Evolutionary conservation across 2,797 vertebrate species (phyloP).

Genomic region (Tarsius wallacei): DNA sequence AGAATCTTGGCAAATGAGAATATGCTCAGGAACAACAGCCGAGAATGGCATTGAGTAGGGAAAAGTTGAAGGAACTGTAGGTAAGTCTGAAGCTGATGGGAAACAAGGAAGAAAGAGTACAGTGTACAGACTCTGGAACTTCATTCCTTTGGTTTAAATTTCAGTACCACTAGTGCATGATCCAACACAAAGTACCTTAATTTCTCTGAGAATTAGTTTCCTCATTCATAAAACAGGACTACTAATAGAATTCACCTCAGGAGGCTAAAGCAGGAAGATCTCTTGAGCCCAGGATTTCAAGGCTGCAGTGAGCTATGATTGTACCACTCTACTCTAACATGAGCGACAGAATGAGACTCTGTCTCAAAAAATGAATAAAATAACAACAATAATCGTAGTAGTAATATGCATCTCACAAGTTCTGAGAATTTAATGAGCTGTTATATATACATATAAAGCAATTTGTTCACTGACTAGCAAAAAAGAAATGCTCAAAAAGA

Average conservation of each 20-base stretch:
- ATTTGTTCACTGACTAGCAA: not conserved
- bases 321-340: no score
- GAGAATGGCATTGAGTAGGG: not conserved
- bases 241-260: not conserved
- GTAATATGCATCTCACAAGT: not conserved
- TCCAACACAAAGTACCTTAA: not conserved
- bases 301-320: no score
- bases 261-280: no score
- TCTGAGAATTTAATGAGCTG: not conserved
- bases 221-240: not conserved
- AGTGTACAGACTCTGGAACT: not conserved
- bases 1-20: not conserved
- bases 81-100: not conserved
- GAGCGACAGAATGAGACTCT: no score
- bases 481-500: not conserved
- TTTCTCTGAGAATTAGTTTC: not conserved
- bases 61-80: not conserved
- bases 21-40: not conserved
- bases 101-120: not conserved
- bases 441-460: not conserved
- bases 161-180: rapidly evolving
- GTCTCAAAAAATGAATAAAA: no score
- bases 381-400: no score
- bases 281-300: no score
- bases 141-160: not conserved